Base-by-base conservation (phyloP, 2,113 vertebrate species). In the Cavia aperea region DNA sequence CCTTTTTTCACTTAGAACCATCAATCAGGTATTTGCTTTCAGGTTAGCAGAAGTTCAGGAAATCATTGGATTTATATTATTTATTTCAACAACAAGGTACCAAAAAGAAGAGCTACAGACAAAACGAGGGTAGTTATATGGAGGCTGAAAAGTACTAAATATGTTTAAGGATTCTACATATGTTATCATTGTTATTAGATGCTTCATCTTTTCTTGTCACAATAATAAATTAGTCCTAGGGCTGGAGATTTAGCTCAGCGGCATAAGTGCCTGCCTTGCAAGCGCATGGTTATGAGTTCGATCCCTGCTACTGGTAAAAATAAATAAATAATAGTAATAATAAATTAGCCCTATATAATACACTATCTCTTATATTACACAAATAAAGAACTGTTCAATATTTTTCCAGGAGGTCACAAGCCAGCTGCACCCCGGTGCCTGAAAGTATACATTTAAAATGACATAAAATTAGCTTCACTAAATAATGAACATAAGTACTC, bases 161-260 rank as follows among this genome's bases (percentile, higher is more conserved):
- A 89, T 92, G 92, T 94, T 88, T 82, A 88, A 97, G 66, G 88
- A 94, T 56, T 96, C 92, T 95, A 95, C 97, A 97, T 96, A 96
- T 98, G 97, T 96, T 89, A 97, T 95, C 94, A 96, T 95, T 97
- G 95, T 95, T 94, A 94, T 97, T 96, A 96, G 97, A 97, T 95
- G 93, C 51, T 96, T 96, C 95, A 95, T 81, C 86, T 94, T 81
- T 94, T 92, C 54, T 89, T 95, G 91, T 97, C 88, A 33, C 86
- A 91, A 95, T 90, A 62, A 93, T 95, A 95, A 95, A 90, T 95
- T 95, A 83, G 93, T 70, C 73, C 39, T 39, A 39, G 39, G 39
- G 39, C 39, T 39, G 39, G 39, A 3, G 39, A 39, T 39, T 39
- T 39, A 39, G 39, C 39, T 39, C 39, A 39, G 39, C 39, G 39